Evolutionary conservation across 1,140 invertebrate genomes (phyloP).

Genomic region (Lucilia sericata): DNA sequence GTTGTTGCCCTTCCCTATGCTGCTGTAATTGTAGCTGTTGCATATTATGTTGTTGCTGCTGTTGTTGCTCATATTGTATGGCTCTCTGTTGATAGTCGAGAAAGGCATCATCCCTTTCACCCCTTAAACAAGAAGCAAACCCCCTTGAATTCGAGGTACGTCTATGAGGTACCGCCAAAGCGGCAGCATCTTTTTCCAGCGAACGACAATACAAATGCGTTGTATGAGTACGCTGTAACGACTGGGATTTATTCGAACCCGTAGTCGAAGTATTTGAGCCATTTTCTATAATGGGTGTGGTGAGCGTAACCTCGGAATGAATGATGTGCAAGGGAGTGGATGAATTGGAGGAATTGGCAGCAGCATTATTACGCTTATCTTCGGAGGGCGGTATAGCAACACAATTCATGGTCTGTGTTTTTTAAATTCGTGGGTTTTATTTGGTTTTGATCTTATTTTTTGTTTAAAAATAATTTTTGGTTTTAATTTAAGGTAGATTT

Average conservation of each 20-base stretch:
- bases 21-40: background rate
- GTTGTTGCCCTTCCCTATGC: background rate
- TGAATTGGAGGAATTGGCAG: background rate
- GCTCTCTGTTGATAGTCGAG: conserved; percentile 53
- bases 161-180: conserved; percentile 36
- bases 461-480: conserved; percentile 37
- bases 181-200: conserved; percentile 49
- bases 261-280: conserved; percentile 29
- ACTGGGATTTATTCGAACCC: conserved; percentile 50
- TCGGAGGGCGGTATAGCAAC: conserved; percentile 60
- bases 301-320: conserved; percentile 49
- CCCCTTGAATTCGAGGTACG: conserved; percentile 60
- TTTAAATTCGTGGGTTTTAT: conserved; percentile 38
- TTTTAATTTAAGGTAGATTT: conserved; percentile 33
- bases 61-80: conserved; percentile 55
- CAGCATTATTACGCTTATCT: conserved; percentile 53
- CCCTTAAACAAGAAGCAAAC: conserved; percentile 63
- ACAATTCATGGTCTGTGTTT: conserved; percentile 60
- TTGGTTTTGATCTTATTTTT: conserved; percentile 37
- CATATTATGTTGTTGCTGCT: conserved; percentile 47
- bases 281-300: conserved; percentile 45
- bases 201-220: conserved; percentile 51
- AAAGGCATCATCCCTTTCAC: conserved; percentile 63
- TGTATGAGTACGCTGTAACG: conserved; percentile 50
- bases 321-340: conserved; percentile 53